Evolutionary conservation across 2,113 vertebrate species (phyloP), one percentile per base, ranked within the genome.

Genomic region (Podocnemis expansa): DNA sequence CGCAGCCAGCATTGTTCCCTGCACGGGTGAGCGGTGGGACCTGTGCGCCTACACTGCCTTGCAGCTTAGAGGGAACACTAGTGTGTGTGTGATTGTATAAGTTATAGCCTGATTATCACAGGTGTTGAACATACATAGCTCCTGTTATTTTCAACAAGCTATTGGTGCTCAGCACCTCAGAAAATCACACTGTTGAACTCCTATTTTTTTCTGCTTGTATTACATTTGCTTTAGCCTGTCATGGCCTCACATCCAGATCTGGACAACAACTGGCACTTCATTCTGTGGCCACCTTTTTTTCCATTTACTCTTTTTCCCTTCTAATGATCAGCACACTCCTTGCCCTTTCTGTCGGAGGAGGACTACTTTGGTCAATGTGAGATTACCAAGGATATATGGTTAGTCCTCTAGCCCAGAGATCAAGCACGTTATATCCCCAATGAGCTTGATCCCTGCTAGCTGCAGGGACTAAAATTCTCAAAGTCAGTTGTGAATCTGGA

Each of bases 101-200:
- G n/a, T 0, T 0, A 31, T 58, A 27, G 54, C 58, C 8, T 13
- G 1, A 0, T 3, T 2, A 1, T 60, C 24, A 91, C 81, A 56
- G 78, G 75, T 19, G 51, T 9, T 17, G 58, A 22, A 2, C n/a
- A 27, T 12, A 56, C 80, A n/a, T 55, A n/a, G 6, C 31, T 80
- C 34, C 55, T 60, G 8, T 0, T 4, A 10, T 2, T 84, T 88
- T 80, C 81, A 4, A n/a, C 25, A 38, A 63, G 8, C 17, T 81
- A 47, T 51, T 79, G 88, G 63, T 83, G 16, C 88, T 83, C 2
- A 1, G 29, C 45, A 82, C 90, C 54, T 75, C 90, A 83, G 24
- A 75, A 86, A 34, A 31, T 54, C 31, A 51, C 78, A 3, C 29
- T 0, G 0, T 70, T 92, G 93, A 60, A 47, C 3, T 78, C 54